Evolutionary conservation across 2,888 invertebrate genomes (phyloP), one percentile per base, ranked within the genome.

Genomic region (Agrochola litura): DNA sequence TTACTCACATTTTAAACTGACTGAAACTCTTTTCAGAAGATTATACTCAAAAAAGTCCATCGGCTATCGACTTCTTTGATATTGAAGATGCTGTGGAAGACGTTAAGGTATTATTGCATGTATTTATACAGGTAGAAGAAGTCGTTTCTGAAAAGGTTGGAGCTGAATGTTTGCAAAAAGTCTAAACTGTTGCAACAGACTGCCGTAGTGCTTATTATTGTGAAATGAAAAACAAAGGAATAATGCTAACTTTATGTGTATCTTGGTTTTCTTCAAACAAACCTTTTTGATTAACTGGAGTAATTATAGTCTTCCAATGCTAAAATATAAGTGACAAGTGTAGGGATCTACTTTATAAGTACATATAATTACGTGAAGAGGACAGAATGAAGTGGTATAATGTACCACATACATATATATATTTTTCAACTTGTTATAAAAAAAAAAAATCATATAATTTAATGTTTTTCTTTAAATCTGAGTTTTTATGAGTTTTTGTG

Each of bases 31-130:
- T 77, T 96, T 73, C 94, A 97, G 97, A 97, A 97, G 97, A 97
- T 93, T 97, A 96, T 72, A 93, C 92, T 30, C 90, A 93, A 77
- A 97, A 97, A 90, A 97, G 97, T 90, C 97, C 97, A 69, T 96
- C 98, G 25, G 99, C 99, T 0, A 97, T 99, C 30, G 99, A 99
- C 94, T 99, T 98, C 94, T 99, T 98, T 79, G 99, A 99, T 92
- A 99, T 99, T 88, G 98, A 97, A 89, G 99, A 99, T 96, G 95
- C 98, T n/a, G 99, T 98, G 0, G 99, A 99, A 81, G 99, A 99
- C 79, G 92, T 95, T 6, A 97, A 96, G 88, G 97, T 97, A 87
- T 93, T 91, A 77, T 69, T 76, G 14, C 72, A 68, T 70, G 54
- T 75, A 67, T 30, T 1, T 49, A 83, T 79, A 54, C 25, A 79